These are phyloP conservation scores for Cataglyphis albicans DNA, from an alignment of 2,888 invertebrate genomes.

Conservation along the genomic window DNA sequence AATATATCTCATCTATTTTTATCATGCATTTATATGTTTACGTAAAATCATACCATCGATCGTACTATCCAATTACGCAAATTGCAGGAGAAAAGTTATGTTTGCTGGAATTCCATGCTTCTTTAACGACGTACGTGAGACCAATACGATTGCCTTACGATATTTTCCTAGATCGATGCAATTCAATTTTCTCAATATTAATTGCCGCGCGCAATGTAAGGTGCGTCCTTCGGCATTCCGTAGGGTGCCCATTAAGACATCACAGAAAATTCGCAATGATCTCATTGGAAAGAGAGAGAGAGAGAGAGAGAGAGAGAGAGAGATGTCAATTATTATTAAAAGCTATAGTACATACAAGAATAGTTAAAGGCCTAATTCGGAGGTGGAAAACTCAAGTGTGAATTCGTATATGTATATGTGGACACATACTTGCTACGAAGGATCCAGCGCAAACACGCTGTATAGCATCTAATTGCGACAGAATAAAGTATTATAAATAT, in stretches of 20 bases:
- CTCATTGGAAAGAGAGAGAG: not conserved
- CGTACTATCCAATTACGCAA: slow-evolving; percentile 20
- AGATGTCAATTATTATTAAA: slow-evolving; percentile 55
- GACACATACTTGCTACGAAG: not conserved
- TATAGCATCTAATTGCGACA: not conserved
- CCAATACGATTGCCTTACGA: slow-evolving; percentile 4
- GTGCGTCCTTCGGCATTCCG: not conserved
- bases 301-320: too few relatives aligned
- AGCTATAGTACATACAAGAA: slow-evolving; percentile 49
- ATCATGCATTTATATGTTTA: not conserved
- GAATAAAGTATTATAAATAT: not conserved
- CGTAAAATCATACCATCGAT: not conserved
- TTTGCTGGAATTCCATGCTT: not conserved
- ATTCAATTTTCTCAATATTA: slow-evolving; percentile 43
- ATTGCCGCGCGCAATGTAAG: slow-evolving; percentile 3
- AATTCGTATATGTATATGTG: not conserved
- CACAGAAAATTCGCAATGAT: slow-evolving; percentile 50
- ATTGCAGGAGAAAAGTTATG: slow-evolving; percentile 21
- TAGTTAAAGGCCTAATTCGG: slow-evolving; percentile 70
- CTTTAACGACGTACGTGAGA: slow-evolving; percentile 29
- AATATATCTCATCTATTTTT: not conserved
- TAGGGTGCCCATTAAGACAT: slow-evolving; percentile 22
- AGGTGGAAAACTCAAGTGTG: slow-evolving; percentile 30
- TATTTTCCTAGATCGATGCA: slow-evolving; percentile 5
- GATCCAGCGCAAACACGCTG: slow-evolving; percentile 17